A percentile compares a stretch with the other conserved stretches of the same genome.
Evolutionary conservation across 64 coral and sea anemone species (phyloP).

Genomic region (Pocillopora verrucosa): DNA sequence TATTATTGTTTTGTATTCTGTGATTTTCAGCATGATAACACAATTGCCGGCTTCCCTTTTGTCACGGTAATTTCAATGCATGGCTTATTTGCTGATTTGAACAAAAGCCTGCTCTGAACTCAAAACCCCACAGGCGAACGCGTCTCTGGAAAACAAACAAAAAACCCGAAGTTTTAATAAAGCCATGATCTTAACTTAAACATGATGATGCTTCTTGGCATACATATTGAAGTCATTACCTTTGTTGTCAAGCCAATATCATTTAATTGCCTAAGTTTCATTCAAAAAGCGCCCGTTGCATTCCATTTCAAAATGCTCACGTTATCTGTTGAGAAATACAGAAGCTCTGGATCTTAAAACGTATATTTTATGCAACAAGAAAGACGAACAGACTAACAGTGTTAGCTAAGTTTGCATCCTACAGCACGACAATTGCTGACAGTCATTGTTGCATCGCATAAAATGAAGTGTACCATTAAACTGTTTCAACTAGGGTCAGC

Average conservation of each 20-base stretch:
- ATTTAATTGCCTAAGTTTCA: background rate
- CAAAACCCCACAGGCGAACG: slow-evolving; percentile 1
- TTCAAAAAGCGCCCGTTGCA: background rate
- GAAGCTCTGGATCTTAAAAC: slow-evolving; percentile 6
- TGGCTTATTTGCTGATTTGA: background rate
- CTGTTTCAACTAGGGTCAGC: no score
- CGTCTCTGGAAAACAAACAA: slow-evolving; percentile 11
- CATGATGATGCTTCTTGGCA: slow-evolving; percentile 2
- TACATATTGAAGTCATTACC: slow-evolving; percentile 32
- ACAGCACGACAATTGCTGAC: no score
- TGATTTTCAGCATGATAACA: slow-evolving; percentile 42
- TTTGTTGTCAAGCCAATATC: slow-evolving; percentile 44
- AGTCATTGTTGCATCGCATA: no score
- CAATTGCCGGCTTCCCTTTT: slow-evolving; percentile 9
- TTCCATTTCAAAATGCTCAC: background rate
- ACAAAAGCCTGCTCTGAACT: background rate
- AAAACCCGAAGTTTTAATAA: slow-evolving; percentile 4
- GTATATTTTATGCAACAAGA: no score
- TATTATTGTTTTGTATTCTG: slow-evolving; percentile 33
- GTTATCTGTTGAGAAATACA: slow-evolving; percentile 17
- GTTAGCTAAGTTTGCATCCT: no score
- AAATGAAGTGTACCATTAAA: no score
- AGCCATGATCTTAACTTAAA: slow-evolving; percentile 31
- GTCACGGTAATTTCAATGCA: slow-evolving; percentile 10
- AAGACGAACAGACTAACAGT: no score